Conservation (phyloP, 92 coral and sea anemone species). For the Scolanthus callimorphus region DNA sequence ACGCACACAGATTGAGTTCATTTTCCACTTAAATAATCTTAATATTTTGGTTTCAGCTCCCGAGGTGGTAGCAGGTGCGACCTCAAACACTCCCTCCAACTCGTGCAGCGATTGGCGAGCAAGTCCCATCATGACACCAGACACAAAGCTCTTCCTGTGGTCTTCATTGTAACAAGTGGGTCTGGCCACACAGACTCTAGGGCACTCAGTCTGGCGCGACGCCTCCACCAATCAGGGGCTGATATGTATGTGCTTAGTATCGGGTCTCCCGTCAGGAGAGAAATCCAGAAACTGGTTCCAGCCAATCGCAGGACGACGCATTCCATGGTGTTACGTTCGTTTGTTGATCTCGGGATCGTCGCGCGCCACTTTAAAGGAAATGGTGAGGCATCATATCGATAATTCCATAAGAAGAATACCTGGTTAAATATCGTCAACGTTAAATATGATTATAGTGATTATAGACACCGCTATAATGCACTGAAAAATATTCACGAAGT, state of each 20-base stretch:
- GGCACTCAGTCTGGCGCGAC: neutral
- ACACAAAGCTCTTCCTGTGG: constrained; percentile 6
- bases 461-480: too few relatives aligned
- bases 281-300: constrained; percentile 7
- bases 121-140: neutral
- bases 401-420: too few relatives aligned
- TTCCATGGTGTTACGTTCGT: constrained; percentile 20
- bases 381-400: too few relatives aligned
- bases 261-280: constrained; percentile 12
- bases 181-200: neutral
- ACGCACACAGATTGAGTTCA: too few relatives aligned
- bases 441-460: too few relatives aligned
- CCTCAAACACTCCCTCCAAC: neutral
- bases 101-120: neutral
- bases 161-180: constrained; percentile 2
- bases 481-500: too few relatives aligned
- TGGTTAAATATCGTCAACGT: too few relatives aligned
- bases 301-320: constrained; percentile 31
- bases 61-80: neutral
- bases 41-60: too few relatives aligned
- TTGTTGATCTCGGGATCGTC: constrained; percentile 22
- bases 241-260: constrained; percentile 26
- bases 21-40: too few relatives aligned
- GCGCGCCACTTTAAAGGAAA: neutral
- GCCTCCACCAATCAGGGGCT: constrained; percentile 13